These are phyloP conservation scores for Darevskia mixta DNA, from an alignment of 2,797 vertebrate species.

Conservation along the genomic window DNA sequence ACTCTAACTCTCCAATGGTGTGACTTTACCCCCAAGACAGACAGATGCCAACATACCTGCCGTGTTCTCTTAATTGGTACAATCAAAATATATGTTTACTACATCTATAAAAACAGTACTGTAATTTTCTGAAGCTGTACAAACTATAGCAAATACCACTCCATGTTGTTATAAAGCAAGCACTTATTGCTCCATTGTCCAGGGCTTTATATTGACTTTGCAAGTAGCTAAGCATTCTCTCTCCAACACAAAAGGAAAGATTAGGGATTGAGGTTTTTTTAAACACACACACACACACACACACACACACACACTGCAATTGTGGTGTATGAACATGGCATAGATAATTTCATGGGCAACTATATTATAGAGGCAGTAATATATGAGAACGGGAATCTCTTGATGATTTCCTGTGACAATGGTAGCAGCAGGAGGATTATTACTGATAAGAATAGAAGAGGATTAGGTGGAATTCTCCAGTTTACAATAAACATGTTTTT, in stretches of 20 bases:
- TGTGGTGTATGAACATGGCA: conserved; percentile 25
- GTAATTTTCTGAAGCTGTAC: background rate
- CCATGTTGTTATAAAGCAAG: conserved; percentile 1
- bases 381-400: conserved; percentile 19
- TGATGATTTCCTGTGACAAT: background rate
- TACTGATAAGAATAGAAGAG: conserved; percentile 41
- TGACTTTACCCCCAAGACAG: no score
- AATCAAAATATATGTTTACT: background rate
- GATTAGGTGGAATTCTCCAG: conserved; percentile 63
- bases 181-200: conserved; percentile 8
- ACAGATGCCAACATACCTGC: no score
- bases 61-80: background rate
- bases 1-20: no score
- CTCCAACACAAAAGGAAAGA: background rate
- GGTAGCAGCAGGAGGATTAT: conserved; percentile 41
- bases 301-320: background rate
- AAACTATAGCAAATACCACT: background rate
- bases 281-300: background rate
- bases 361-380: conserved; percentile 53
- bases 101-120: background rate
- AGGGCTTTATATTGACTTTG: conserved; percentile 51
- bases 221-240: background rate
- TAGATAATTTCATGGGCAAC: background rate
- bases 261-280: conserved; percentile 48
- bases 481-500: conserved; percentile 61